Conservation (phyloP, 2,797 vertebrate species). For the Hydrophis major region DNA sequence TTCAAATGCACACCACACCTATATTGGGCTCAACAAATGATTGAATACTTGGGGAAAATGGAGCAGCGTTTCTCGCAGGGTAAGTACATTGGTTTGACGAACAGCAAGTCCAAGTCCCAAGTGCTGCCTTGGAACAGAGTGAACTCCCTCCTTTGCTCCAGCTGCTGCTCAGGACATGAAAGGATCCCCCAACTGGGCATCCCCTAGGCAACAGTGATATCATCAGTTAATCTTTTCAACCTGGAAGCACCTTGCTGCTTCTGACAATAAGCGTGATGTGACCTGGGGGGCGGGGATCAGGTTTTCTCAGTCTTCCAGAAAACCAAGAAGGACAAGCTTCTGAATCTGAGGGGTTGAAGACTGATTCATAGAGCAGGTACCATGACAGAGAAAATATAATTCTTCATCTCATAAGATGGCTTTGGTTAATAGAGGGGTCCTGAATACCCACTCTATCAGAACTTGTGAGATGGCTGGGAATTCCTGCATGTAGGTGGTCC, state of each 20-base stretch:
- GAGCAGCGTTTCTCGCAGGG: accelerated
- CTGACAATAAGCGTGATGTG: not conserved
- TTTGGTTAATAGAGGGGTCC: not conserved
- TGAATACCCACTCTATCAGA: not conserved
- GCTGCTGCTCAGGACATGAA: not conserved
- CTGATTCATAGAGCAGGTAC: not conserved
- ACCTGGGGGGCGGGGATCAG: not conserved
- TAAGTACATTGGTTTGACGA: not conserved
- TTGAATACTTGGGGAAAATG: not conserved
- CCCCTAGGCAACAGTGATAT: not conserved
- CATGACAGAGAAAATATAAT: not conserved
- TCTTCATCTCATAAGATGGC: not conserved
- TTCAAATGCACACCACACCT: not conserved
- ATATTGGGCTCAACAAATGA: not conserved
- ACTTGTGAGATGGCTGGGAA: not conserved
- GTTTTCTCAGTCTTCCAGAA: not conserved
- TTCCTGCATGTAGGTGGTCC: not conserved
- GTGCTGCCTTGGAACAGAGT: not conserved
- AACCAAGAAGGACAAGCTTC: not conserved
- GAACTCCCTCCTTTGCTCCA: not conserved
- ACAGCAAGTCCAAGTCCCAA: not conserved
- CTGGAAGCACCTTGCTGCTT: not conserved
- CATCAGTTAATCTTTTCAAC: not conserved
- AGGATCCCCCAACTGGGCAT: not conserved
- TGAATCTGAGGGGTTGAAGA: not conserved